Evolutionary conservation across 37 sponge, comb jelly and placozoan species (phyloP), one percentile per base, ranked within the genome.

Genomic region (Amphimedon queenslandica): DNA sequence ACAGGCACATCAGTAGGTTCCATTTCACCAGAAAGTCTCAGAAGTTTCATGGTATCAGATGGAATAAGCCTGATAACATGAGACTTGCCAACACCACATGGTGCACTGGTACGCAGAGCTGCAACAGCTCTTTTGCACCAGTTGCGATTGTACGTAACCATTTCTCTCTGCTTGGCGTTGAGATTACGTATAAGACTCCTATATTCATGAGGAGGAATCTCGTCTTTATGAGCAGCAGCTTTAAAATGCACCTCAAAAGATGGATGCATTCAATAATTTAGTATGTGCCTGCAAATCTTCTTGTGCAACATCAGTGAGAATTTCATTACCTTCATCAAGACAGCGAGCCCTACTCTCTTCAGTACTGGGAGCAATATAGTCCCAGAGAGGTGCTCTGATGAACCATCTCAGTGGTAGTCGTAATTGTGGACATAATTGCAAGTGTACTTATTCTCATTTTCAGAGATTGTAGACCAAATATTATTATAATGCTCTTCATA

Each of bases 61-160:
- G 66, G 67, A 40, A 81, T 42, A 8, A 81, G 33, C 31, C 39
- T 77, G 1, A 84, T 76, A n/a, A 84, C 57, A 66, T 65, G 67
- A 28, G 67, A 70, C 65, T 84, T 84, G 31, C 78, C 77, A 40
- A 76, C 77, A 66, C 78, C 84, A 64, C 77, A 72, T 63, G 72
- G 72, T 38, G 73, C 84, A 76, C 76, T 75, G 1, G 75, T 3
- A 30, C 67, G 75, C 77, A 76, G 43, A 30, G 67, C 67, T 38
- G 67, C 4, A 1, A 77, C 69, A 35, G 78, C 69, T 34, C 43
- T 24, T 42, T 76, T 76, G 65, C 77, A 76, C 77, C 77, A 76
- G 37, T 65, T 21, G 23, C 67, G 51, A 65, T 64, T 66, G 57
- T 42, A 76, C 67, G 65, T 66, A 31, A 76, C 67, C 8, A 76